Base-by-base conservation (phyloP, 2,113 vertebrate species). In the Helogale parvula region DNA sequence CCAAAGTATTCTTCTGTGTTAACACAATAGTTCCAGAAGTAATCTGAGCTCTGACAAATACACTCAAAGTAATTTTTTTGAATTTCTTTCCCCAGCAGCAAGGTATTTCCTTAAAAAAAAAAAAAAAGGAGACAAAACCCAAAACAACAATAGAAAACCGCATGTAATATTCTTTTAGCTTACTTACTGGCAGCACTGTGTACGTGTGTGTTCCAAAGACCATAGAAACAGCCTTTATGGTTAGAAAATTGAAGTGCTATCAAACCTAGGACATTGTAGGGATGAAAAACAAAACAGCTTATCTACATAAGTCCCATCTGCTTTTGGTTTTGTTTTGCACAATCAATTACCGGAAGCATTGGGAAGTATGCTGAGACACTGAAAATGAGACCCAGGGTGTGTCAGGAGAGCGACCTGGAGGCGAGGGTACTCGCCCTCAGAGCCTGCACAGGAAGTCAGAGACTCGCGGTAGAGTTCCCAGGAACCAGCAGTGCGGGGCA, bases 321-420 rank as follows among this genome's bases (percentile, higher is more conserved):
- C 96, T 98, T 98, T 94, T 79, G 77, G 94, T 95, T 95, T 97
- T 94, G 96, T 96, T 98, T 98, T 98, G 85, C 76, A 96, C 94
- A 95, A 81, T 93, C 97, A 76, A 69, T 96, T 91, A 86, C 96
- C 96, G 95, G 96, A 96, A 98, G 94, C 94, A 82, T 33, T 65
- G 90, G 85, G 93, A 94, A 96, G 88, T 60, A 65, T 76, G 88
- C 94, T 60, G 90, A 85, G 77, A 94, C 23, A 7, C 84, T 90
- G 84, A 52, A 88, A 91, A 92, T 9, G 66, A 80, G 88, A 45
- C 54, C 52, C 10, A 16, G 88, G 83, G n/a, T 10, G 4, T 23
- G 57, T 76, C 76, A 19, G 10, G 16, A 45, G 8, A 76, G 65
- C 1, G 27, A 57, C 72, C 89, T n/a, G 3, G 80, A 87, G 92